Base-by-base conservation (phyloP, 2,113 vertebrate species). In the Gopherus flavomarginatus region DNA sequence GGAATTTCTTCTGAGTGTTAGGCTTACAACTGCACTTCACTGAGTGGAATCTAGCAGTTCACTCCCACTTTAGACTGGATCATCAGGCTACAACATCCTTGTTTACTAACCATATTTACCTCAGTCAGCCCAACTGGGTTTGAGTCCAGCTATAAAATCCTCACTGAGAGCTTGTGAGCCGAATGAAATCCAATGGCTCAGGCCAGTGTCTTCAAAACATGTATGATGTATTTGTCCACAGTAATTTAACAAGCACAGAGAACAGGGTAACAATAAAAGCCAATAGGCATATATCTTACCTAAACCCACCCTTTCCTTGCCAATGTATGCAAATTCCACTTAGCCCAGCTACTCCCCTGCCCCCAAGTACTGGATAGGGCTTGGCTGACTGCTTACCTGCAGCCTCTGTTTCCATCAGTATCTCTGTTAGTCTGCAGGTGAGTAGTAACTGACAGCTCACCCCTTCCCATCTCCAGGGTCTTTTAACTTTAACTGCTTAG, bases 211-310 rank as follows among this genome's bases (percentile, higher is more conserved):
- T 87, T 95, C 44, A 53, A 49, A 85, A 29, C 50, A 69, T 24
- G 17, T 78, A 27, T 59, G 49, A 83, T 92, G 91, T 92, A 87
- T 94, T 90, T 96, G 80, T 95, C 90, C 77, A 69, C 29, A 83
- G 80, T 94, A 91, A 85, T 47, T 6, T 81, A 89, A 72, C n/a
- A 87, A 89, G 77, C 65, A 85, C 57, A 91, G n/a, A 87, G 29
- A 83, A 69, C 3, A 75, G 89, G 29, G 82, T 1, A 91, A 52
- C 16, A 83, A 89, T 17, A 14, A 89, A 9, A 91, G 22, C 24
- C 52, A 89, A 89, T 80, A 72, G 90, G 27, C 27, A 29, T 59
- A 59, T 59, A 13, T 3, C 57, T 59, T 12, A 59, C 57, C 11
- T 14, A 59, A 59, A 59, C 31, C 12, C 72, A 62, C 35, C 42